These are phyloP conservation scores for Taenaris catops DNA, from an alignment of 2,888 invertebrate genomes.

Conservation along the genomic window DNA sequence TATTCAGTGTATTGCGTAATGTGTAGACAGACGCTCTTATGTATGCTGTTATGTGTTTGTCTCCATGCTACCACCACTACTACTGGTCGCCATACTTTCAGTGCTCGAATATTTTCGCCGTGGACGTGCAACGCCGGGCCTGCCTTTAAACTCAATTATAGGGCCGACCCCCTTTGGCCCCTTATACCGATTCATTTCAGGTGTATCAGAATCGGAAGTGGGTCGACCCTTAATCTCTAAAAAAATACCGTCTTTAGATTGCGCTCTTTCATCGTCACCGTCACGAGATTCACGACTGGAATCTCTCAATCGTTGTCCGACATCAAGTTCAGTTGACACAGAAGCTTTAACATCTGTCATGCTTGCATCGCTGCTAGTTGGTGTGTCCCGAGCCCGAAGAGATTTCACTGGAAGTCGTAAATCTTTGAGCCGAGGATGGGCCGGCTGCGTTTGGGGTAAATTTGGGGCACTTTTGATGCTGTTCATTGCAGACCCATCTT, in stretches of 20 bases:
- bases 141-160: constrained; percentile 82
- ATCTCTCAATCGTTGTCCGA: constrained; percentile 72
- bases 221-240: constrained; percentile 87
- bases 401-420: constrained; percentile 86
- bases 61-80: constrained; percentile 93
- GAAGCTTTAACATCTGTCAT: constrained; percentile 82
- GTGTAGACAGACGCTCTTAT: no score
- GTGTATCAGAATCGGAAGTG: constrained; percentile 78
- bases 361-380: constrained; percentile 82
- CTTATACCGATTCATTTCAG: constrained; percentile 75
- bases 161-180: constrained; percentile 80
- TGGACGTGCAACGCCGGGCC: constrained; percentile 73
- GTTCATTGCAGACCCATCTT: constrained; percentile 85
- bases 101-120: constrained; percentile 87
- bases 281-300: constrained; percentile 79
- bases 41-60: constrained; percentile 92
- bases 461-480: constrained; percentile 91
- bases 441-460: constrained; percentile 83
- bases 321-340: constrained; percentile 61
- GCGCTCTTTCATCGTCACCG: constrained; percentile 85
- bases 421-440: constrained; percentile 86
- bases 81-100: constrained; percentile 93
- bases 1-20: no score
- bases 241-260: constrained; percentile 84
- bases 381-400: constrained; percentile 80